These are phyloP conservation scores for Merodon equestris DNA, from an alignment of 2,888 invertebrate genomes.

Conservation along the genomic window DNA sequence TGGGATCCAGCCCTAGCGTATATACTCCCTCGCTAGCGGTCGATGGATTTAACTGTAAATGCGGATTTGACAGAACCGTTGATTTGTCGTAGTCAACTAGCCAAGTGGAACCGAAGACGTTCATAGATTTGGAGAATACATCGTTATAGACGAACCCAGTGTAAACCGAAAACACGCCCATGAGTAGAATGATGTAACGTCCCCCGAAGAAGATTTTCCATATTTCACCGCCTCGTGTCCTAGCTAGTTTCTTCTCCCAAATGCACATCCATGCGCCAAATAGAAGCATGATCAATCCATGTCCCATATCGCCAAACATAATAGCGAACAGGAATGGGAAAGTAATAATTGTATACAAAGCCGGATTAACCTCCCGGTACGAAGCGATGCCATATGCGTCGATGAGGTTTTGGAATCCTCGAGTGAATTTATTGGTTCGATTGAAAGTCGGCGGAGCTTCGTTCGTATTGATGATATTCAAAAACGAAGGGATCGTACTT, in stretches of 20 bases:
- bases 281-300: conserved; percentile 89
- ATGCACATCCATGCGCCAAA: conserved; percentile 91
- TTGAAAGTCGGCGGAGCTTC: conserved; percentile 95
- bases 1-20: conserved; percentile 90
- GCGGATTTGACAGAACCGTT: conserved; percentile 78
- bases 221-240: conserved; percentile 89
- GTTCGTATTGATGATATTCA: conserved; percentile 90
- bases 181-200: conserved; percentile 96
- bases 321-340: conserved; percentile 97
- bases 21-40: conserved; percentile 80
- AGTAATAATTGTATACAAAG: conserved; percentile 91
- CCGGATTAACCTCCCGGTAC: conserved; percentile 96
- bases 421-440: conserved; percentile 94
- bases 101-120: conserved; percentile 96
- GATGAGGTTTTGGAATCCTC: conserved; percentile 94
- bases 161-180: conserved; percentile 98
- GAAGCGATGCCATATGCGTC: conserved; percentile 95
- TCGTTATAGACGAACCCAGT: conserved; percentile 99
- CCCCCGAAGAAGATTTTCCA: conserved; percentile 98
- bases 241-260: conserved; percentile 87
- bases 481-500: conserved; percentile 93
- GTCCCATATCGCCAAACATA: conserved; percentile 98
- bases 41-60: conserved; percentile 84
- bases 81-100: conserved; percentile 81
- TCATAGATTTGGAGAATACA: conserved; percentile 95